Evolutionary conservation across 1,140 invertebrate genomes (phyloP), one percentile per base, ranked within the genome.

Genomic region (Odontomachus brunneus): DNA sequence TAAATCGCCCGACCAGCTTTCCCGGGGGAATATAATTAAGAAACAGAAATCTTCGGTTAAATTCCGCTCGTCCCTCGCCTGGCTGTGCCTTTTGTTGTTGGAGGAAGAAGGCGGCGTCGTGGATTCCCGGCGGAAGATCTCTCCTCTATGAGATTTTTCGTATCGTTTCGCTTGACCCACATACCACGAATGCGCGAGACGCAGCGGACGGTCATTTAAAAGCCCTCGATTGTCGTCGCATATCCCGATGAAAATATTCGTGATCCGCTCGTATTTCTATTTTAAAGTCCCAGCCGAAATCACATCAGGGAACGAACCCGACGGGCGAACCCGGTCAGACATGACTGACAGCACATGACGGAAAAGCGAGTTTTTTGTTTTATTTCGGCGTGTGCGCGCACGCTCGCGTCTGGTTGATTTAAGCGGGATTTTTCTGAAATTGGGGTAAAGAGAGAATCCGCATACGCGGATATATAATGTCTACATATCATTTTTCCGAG

Each of bases 261-360:
- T 38, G 57, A 60, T 82, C 33, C 57, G 22, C 17, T 82, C 57
- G 44, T 75, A 55, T 59, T 65, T 72, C 33, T 65, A 63, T 75
- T 82, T 82, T 55, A 65, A 63, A 51, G 29, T 59, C 51, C 53
- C 17, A 65, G 22, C 44, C 60, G 29, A 82, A 82, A 82, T 82
- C 80, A 62, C 71, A 19, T 82, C 71, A 53, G 65, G 33, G 65
- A 71, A 29, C 57, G 75, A n/a, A n/a, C n/a, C n/a, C n/a, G n/a
- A 71, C 51, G 22, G 53, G 51, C 57, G 57, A 57, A 65, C 33
- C 48, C 65, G 65, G 33, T 33, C 65, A 48, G 53, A 80, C 65
- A 65, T 80, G 75, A 80, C 75, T 80, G 75, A 80, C 75, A 57
- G 65, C 75, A 80, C 75, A 80, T 80, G 75, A 80, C 75, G 53